Percentiles rank a stretch among this genome's conserved stretches.
Conservation (phyloP, 1,140 invertebrate genomes). For the Akabosia matsudoensis region DNA sequence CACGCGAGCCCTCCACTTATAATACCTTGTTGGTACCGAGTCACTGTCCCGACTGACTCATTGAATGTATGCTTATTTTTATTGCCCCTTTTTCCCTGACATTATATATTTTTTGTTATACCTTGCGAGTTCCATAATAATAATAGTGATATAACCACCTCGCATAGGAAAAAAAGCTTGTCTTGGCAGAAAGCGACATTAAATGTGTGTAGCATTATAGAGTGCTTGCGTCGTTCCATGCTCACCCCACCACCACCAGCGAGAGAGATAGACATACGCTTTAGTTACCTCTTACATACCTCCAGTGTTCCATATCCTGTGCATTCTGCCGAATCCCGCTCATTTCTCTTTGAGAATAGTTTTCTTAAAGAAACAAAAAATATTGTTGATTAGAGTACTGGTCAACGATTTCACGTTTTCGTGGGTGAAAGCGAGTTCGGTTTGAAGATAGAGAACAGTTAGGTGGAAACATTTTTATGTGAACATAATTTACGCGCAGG, state of each 20-base stretch:
- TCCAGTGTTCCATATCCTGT: neutral
- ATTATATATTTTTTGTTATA: too few species aligned
- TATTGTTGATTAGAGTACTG: neutral
- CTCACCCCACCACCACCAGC: too few species aligned
- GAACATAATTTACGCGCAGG: too few species aligned
- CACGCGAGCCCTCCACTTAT: constrained; percentile 16
- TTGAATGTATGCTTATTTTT: constrained; percentile 12
- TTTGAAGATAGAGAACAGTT: neutral
- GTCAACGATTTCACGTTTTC: neutral
- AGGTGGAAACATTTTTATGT: neutral
- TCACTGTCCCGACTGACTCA: constrained; percentile 21
- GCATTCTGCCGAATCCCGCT: constrained; percentile 11
- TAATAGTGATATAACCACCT: neutral
- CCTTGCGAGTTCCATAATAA: constrained; percentile 10
- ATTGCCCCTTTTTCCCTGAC: neutral
- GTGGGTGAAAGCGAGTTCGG: neutral
- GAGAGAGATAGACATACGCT: neutral
- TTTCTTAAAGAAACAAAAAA: neutral
- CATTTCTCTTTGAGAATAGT: neutral
- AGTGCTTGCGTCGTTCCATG: too few species aligned
- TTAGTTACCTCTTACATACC: neutral
- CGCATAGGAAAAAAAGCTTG: neutral
- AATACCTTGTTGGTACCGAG: constrained; percentile 14
- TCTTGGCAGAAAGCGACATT: too few species aligned
- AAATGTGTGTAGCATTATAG: too few species aligned